A percentile compares a stretch with the other conserved stretches of the same genome.
Conservation (phyloP, 2,888 invertebrate genomes). For the Loripinus fragilis region DNA sequence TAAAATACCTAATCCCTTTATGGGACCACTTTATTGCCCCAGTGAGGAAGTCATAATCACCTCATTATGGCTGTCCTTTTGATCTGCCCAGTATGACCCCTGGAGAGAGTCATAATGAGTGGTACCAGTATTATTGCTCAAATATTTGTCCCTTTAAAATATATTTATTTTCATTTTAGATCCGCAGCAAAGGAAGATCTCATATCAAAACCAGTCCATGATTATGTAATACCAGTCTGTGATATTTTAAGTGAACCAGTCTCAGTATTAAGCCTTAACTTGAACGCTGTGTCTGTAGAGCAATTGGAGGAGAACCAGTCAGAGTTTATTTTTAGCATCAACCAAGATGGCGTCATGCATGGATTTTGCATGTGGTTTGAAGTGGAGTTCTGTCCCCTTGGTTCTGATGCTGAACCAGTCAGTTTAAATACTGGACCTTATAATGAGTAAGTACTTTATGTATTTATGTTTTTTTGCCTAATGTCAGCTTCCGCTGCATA, state of each 20-base stretch:
- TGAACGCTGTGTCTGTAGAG: conserved; percentile 53
- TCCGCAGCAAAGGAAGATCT: conserved; percentile 58
- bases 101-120: no score
- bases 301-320: conserved; percentile 62
- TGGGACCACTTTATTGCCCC: no score
- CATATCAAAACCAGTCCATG: conserved; percentile 61
- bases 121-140: no score
- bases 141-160: no score
- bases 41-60: no score
- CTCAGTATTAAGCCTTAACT: conserved; percentile 56
- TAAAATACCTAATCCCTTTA: no score
- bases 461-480: no score
- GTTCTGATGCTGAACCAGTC: conserved; percentile 38
- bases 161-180: conserved; percentile 43
- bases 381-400: conserved; percentile 61
- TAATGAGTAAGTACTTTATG: conserved; percentile 66
- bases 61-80: no score
- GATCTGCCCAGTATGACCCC: no score
- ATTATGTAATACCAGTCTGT: conserved; percentile 53
- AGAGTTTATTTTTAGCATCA: conserved; percentile 58
- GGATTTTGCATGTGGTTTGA: conserved; percentile 74
- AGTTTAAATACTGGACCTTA: conserved; percentile 67
- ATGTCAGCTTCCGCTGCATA: no score
- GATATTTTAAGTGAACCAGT: conserved; percentile 57
- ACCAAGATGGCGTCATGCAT: conserved; percentile 57